Conservation (phyloP, 2,888 invertebrate species). For the Stomorhina lunata region DNA sequence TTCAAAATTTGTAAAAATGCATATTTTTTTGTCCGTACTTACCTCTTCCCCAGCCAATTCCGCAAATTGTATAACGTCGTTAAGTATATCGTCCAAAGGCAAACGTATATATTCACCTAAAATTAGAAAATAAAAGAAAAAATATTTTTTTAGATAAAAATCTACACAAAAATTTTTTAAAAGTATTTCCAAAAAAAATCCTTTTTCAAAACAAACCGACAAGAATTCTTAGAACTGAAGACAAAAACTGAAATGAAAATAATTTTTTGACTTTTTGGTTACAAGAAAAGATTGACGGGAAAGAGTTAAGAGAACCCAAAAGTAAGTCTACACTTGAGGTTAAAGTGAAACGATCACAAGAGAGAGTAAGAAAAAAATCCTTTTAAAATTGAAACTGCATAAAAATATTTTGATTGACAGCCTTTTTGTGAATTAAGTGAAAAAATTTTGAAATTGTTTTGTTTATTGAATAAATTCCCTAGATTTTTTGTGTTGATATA, state of each 20-base stretch:
- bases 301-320: conserved; percentile 55
- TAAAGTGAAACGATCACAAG: conserved; percentile 43
- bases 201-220: conserved; percentile 49
- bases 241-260: conserved; percentile 14
- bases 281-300: conserved; percentile 53
- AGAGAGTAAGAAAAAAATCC: conserved; percentile 35
- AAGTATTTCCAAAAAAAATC: conserved; percentile 17
- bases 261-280: conserved; percentile 54
- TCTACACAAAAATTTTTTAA: conserved; percentile 34
- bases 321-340: conserved; percentile 32
- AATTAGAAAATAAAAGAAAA: conserved; percentile 56
- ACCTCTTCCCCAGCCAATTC: conserved; percentile 75
- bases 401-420: conserved; percentile 77
- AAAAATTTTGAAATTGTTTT: conserved; percentile 3
- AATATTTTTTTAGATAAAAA: conserved; percentile 50
- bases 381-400: conserved; percentile 64
- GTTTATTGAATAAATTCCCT: conserved; percentile 8
- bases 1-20: neutral
- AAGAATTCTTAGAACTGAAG: conserved; percentile 53
- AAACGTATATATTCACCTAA: conserved; percentile 79
- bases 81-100: conserved; percentile 78
- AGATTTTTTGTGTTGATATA: conserved; percentile 2
- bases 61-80: conserved; percentile 79
- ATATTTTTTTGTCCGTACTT: conserved; percentile 41
- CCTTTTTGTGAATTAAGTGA: conserved; percentile 38